Base-by-base conservation (phyloP, 2,113 vertebrate species). In the Oreotrochilus melanogaster region DNA sequence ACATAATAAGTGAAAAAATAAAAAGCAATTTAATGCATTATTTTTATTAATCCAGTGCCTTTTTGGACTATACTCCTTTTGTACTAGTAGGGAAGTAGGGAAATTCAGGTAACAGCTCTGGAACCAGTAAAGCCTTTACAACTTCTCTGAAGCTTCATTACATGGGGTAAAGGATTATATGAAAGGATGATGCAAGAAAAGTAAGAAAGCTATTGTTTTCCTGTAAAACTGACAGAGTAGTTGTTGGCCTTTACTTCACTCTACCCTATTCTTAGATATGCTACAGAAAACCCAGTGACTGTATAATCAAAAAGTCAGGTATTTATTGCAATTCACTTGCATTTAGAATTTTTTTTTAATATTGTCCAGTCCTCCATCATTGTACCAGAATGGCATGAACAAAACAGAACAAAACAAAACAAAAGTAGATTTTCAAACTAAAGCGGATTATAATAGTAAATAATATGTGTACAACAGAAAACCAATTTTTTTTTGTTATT, bases 361-460 rank as follows among this genome's bases (percentile, higher is more conserved):
- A n/a, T 57, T 65, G 22, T 54, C 13, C 11, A 54, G 17, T 23
- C 10, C 69, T 79, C 65, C 21, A 11, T 4, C 31, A 8, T 33
- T 56, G 6, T 31, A 54, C 7, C 7, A 50, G 8, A 37, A 37
- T 23, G 14, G 39, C 2, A 23, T 3, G 42, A 74, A 2, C 56
- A 86, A 91, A 74, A 31, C 42, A 50, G 79, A 65, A n/a, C 86
- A 88, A 74, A 31, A 47, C 45, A 82, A 65, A 88, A 91, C 70
- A n/a, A 47, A 51, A 83, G 4, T 30, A 9, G 30, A 27, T 65
- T 91, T 83, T 54, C 28, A 87, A 62, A 50, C 7, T 18, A 47
- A 71, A 65, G 1, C 7, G 61, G 9, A 22, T 81, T 74, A 27
- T 11, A 53, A 54, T 18, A 54, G 0, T 25, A 33, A 78, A 73